phyloP scores from a whole-genome alignment of 2,797 vertebrate species.

The Meda fulgida region DNA sequence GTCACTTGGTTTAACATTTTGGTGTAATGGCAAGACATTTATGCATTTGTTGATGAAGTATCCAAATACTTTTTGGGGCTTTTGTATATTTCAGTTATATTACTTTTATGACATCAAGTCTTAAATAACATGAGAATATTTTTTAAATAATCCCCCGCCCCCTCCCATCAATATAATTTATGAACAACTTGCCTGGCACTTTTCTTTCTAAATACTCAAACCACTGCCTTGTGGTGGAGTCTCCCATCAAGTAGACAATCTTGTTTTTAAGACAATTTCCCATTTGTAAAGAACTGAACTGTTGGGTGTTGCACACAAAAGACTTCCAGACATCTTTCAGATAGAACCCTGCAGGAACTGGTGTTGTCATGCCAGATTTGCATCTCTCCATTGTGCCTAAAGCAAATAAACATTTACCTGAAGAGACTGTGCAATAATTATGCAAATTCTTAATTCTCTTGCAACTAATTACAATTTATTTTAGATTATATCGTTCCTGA shows the following conservation, averaged over 20 bases:
- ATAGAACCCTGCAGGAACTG: slow-evolving; percentile 66
- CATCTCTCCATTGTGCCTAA: slow-evolving; percentile 12
- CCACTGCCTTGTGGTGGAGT: slow-evolving; percentile 56
- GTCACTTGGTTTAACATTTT: too few relatives aligned
- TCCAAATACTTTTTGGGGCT: neutral
- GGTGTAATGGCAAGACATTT: too few relatives aligned
- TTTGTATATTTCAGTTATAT: neutral
- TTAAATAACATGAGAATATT: too few relatives aligned
- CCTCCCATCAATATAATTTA: neutral
- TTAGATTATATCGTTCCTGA: neutral
- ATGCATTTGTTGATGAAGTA: neutral
- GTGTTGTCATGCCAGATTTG: slow-evolving; percentile 24
- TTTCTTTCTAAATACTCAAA: neutral
- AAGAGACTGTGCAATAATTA: neutral
- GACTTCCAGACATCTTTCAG: slow-evolving; percentile 59
- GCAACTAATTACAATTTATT: neutral
- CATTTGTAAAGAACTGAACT: neutral
- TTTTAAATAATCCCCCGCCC: too few relatives aligned
- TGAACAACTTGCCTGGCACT: neutral
- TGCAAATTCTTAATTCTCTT: neutral
- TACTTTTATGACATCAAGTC: too few relatives aligned
- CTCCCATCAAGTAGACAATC: slow-evolving; percentile 59
- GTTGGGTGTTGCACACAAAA: slow-evolving; percentile 23
- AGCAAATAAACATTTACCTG: neutral
- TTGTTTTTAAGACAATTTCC: slow-evolving; percentile 55